Evolutionary conservation across 2,113 vertebrate genomes (phyloP).

Genomic region (Hippopotamus amphibius): DNA sequence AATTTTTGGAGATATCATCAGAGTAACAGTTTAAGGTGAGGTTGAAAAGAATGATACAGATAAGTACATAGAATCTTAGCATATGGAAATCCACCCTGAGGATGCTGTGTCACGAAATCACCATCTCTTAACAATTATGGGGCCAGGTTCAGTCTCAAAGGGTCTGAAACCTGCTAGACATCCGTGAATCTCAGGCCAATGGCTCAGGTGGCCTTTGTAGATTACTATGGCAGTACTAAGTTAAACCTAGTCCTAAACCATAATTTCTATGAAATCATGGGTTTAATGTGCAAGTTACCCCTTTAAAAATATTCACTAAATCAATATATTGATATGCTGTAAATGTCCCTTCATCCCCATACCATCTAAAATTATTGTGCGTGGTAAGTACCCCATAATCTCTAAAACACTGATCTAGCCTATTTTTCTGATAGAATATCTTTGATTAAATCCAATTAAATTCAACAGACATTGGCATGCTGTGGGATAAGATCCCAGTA

Average conservation of each 20-base stretch:
- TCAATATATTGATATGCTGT: not conserved
- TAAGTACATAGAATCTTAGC: rapidly evolving
- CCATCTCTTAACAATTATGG: not conserved
- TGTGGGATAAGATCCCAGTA: not conserved
- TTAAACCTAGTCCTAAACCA: not conserved
- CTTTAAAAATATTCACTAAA: not conserved
- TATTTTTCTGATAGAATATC: not conserved
- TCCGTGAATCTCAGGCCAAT: not conserved
- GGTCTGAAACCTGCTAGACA: not conserved
- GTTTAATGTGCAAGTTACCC: not conserved
- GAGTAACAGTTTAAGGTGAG: not conserved
- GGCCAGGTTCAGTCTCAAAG: not conserved
- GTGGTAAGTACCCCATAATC: not conserved
- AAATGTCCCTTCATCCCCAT: not conserved
- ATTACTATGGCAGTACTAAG: not conserved
- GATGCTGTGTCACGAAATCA: not conserved
- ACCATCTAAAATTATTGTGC: not conserved
- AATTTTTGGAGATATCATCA: not conserved
- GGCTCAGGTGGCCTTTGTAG: not conserved
- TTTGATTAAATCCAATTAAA: not conserved
- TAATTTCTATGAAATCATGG: not conserved
- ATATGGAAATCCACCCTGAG: not conserved
- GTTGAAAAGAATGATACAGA: not conserved
- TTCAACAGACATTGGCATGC: not conserved
- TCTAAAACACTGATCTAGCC: not conserved